These are phyloP conservation scores for Lagopus leucura DNA, from an alignment of 2,113 vertebrate genomes.

Conservation along the genomic window DNA sequence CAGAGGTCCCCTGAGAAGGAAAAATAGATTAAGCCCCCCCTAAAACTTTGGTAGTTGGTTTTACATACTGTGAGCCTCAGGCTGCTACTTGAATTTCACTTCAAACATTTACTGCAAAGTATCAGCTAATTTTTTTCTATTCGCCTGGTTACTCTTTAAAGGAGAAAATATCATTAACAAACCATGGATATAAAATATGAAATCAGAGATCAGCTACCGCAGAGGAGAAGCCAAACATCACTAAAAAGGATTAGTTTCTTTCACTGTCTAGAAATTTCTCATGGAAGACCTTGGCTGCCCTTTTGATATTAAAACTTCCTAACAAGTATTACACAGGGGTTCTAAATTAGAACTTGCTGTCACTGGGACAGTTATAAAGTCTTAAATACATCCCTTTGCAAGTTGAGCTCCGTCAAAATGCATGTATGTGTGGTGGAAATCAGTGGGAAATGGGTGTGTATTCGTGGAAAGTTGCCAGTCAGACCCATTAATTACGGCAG, in stretches of 20 bases:
- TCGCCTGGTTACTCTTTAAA: constrained; percentile 70
- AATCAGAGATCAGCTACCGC: constrained; percentile 75
- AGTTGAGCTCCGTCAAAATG: constrained; percentile 72
- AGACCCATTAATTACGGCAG: neutral
- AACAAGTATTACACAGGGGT: constrained; percentile 83
- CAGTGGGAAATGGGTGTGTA: constrained; percentile 64
- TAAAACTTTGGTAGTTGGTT: constrained; percentile 57
- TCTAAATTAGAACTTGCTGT: constrained; percentile 84
- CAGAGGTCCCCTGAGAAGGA: constrained; percentile 47
- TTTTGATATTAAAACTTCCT: constrained; percentile 85
- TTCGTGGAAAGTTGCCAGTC: constrained; percentile 60
- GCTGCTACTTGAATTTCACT: constrained; percentile 67
- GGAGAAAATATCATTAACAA: constrained; percentile 78
- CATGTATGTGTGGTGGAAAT: constrained; percentile 24
- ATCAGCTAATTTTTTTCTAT: constrained; percentile 58
- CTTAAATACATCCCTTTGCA: constrained; percentile 77
- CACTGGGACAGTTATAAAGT: constrained; percentile 81
- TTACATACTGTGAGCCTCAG: constrained; percentile 69
- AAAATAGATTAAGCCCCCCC: constrained; percentile 37
- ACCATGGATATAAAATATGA: constrained; percentile 78
- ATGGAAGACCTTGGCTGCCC: constrained; percentile 83
- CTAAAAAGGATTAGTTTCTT: constrained; percentile 81
- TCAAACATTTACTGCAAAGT: constrained; percentile 57
- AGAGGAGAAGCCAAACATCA: constrained; percentile 78
- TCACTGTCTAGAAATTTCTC: constrained; percentile 83